Percentiles rank a stretch among this genome's conserved stretches.
Evolutionary conservation across 2,113 vertebrate species (phyloP).

Genomic region (Hypocryptadius cinnamomeus): DNA sequence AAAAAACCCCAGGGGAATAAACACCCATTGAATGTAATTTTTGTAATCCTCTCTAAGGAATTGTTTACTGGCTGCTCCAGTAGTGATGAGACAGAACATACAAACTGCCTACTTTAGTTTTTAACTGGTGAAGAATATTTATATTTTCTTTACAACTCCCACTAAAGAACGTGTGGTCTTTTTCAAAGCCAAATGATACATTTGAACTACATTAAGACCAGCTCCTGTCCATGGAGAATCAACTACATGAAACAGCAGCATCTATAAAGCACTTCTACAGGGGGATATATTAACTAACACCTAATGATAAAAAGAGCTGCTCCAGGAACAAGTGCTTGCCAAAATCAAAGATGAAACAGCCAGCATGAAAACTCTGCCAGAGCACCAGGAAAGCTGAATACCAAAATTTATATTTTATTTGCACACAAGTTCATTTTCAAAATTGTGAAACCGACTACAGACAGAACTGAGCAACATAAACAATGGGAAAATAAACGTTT

Average conservation of each 20-base stretch:
- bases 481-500: not conserved
- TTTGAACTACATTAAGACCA: not conserved
- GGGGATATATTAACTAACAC: not conserved
- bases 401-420: not conserved
- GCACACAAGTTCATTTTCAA: not conserved
- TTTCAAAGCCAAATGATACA: not conserved
- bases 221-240: not conserved
- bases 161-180: fast-evolving
- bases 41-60: not conserved
- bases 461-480: not conserved
- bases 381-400: not conserved
- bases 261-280: not conserved
- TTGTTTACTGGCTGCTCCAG: not conserved
- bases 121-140: not conserved
- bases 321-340: not conserved
- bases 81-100: not conserved
- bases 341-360: not conserved
- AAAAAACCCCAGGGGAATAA: fast-evolving
- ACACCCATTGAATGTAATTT: not conserved
- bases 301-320: not conserved
- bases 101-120: not conserved
- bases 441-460: not conserved
- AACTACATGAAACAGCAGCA: fast-evolving
- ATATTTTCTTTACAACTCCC: not conserved
- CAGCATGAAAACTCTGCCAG: not conserved